Evolutionary conservation across 2,113 vertebrate genomes (phyloP).

Genomic region (Serranochromis macrocephalus): DNA sequence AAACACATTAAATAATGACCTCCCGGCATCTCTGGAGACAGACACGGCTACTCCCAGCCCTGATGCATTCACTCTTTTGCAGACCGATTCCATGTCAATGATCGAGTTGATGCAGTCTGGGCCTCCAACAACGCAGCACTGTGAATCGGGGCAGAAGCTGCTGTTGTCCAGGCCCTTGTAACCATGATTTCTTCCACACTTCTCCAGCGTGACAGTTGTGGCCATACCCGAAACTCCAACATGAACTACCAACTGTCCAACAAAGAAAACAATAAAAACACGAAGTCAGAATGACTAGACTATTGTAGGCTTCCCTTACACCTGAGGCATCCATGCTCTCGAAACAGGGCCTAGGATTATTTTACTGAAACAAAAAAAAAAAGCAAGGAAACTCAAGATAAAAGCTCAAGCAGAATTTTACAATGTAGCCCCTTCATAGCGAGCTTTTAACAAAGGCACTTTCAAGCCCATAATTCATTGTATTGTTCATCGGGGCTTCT

Average conservation of each 20-base stretch:
- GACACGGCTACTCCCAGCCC: constrained; percentile 83
- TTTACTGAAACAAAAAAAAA: background rate
- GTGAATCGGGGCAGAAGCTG: constrained; percentile 82
- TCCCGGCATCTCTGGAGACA: constrained; percentile 91
- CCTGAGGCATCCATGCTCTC: background rate
- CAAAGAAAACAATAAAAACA: background rate
- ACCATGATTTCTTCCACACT: constrained; percentile 89
- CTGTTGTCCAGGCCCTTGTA: constrained; percentile 91
- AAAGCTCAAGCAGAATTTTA: background rate
- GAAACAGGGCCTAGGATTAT: background rate
- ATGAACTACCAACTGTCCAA: constrained; percentile 83
- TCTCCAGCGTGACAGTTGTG: constrained; percentile 87
- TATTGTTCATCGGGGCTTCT: background rate
- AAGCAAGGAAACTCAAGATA: background rate
- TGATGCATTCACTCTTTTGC: constrained; percentile 73
- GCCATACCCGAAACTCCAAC: constrained; percentile 95
- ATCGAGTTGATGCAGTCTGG: constrained; percentile 87
- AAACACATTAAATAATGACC: constrained; percentile 61
- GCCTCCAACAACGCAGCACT: constrained; percentile 88
- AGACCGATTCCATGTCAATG: constrained; percentile 90
- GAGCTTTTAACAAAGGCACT: background rate
- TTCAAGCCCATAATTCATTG: background rate
- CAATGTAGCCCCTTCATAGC: background rate
- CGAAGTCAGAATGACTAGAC: background rate
- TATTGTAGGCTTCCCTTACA: background rate